A percentile compares a stretch with the other conserved stretches of the same genome.
Conservation (phyloP, 2,888 invertebrate species). For the Netelia inedita region DNA sequence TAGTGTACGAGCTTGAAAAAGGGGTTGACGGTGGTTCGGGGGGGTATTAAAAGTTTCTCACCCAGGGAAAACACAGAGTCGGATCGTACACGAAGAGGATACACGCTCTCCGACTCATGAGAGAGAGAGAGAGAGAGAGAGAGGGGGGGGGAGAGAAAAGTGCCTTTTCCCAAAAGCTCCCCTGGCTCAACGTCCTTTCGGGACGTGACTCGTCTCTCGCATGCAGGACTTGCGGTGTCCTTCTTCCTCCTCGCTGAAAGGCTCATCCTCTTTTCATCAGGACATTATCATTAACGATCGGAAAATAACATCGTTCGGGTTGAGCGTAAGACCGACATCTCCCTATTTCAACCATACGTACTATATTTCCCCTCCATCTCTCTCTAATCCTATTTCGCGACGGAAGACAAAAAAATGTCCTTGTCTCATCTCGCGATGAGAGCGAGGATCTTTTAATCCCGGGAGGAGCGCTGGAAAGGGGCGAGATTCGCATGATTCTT, state of each 20-base stretch:
- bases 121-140: slow-evolving; percentile 12
- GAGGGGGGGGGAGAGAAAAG: slow-evolving; percentile 32
- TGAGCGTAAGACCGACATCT: slow-evolving; percentile 5
- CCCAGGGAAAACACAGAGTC: slow-evolving; percentile 70
- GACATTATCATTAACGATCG: slow-evolving; percentile 65
- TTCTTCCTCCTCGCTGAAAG: slow-evolving; percentile 6
- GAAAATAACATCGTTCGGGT: slow-evolving; percentile 50
- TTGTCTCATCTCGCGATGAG: slow-evolving; percentile 48
- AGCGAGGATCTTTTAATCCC: slow-evolving; percentile 59
- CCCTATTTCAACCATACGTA: slow-evolving; percentile 11
- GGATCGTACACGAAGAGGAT: slow-evolving; percentile 58
- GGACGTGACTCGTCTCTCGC: slow-evolving; percentile 65
- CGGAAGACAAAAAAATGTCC: slow-evolving; percentile 40
- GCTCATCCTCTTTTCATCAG: slow-evolving; percentile 59
- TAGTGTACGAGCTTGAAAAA: slow-evolving; percentile 55
- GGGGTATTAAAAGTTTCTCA: slow-evolving; percentile 77
- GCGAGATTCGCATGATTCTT: slow-evolving; percentile 53
- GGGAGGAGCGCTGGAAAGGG: slow-evolving; percentile 37
- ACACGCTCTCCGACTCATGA: slow-evolving; percentile 48
- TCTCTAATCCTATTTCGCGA: slow-evolving; percentile 26
- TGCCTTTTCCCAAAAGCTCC: slow-evolving; percentile 64
- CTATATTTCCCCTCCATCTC: not conserved
- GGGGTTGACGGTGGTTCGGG: not conserved
- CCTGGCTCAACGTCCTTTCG: slow-evolving; percentile 63
- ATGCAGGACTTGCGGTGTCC: slow-evolving; percentile 55